Evolutionary conservation across 1,140 invertebrate species (phyloP), one percentile per base, ranked within the genome.

Genomic region (Reticulitermes speratus): DNA sequence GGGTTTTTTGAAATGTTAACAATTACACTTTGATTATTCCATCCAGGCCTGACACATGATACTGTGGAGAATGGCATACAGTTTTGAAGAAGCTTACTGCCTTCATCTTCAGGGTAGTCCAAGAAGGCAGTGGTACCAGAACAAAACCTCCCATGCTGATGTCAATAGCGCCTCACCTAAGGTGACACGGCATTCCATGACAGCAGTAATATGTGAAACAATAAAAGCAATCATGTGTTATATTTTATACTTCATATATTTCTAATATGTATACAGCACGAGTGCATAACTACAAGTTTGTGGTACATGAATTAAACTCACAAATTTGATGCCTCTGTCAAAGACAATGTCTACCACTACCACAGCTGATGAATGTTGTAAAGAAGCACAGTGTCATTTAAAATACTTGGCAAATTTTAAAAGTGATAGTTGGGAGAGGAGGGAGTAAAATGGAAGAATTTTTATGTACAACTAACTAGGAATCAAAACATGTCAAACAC

Each of bases 181-280:
- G 19, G 14, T 21, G 14, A 5, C 8, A n/a, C 65, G 0, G 7
- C 7, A 30, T 75, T 75, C 65, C 65, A 75, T 25, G 25, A 75
- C 16, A n/a, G n/a, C 65, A 75, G n/a, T 75, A 19, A 65, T 8
- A n/a, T 75, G 65, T 30, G n/a, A 75, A 30, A 30, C 65, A 75
- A 75, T 55, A 21, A 55, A 55, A 55, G 14, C 52, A 55, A 55
- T 55, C 16, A 55, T 30, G 65, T 30, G 65, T 14, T 55, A 75
- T 84, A 44, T 23, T 83, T 25, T 83, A 52, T 84, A 84, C 52
- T 45, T 84, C 44, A 25, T 85, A 85, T 85, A 85, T 85, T 85
- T 85, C 45, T 84, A 84, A 84, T 85, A 85, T 85, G 85, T 85
- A 52, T 85, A 85, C 85, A 85, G 32, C 85, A 55, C 45, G 81